These are phyloP conservation scores for Pogonus chalceus DNA, from an alignment of 1,140 invertebrate genomes.

Conservation along the genomic window DNA sequence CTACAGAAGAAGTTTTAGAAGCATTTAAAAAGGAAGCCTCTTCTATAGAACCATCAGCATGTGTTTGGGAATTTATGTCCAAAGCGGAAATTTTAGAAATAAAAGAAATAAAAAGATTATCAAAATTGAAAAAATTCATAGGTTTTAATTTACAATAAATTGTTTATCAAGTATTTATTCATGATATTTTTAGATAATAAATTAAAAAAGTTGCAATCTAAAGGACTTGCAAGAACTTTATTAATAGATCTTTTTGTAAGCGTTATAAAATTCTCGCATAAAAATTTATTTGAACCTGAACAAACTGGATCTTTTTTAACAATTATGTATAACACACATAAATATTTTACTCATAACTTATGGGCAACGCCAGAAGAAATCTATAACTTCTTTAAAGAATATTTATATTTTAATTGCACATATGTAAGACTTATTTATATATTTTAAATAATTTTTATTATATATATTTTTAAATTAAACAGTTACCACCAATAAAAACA, in stretches of 20 bases:
- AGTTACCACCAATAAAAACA: slow-evolving; percentile 25
- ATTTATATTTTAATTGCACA: slow-evolving; percentile 24
- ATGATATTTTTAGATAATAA: slow-evolving; percentile 17
- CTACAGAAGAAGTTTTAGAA: slow-evolving; percentile 5
- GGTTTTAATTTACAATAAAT: slow-evolving; percentile 16
- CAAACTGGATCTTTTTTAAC: slow-evolving; percentile 26
- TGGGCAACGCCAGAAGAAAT: slow-evolving; percentile 25
- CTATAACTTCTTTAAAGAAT: slow-evolving; percentile 29
- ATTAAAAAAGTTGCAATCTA: slow-evolving; percentile 17
- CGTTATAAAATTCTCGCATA: slow-evolving; percentile 25
- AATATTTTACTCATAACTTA: slow-evolving; percentile 23
- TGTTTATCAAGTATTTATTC: too few relatives aligned
- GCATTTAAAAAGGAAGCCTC: not conserved
- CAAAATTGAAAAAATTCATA: slow-evolving; percentile 16
- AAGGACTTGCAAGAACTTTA: slow-evolving; percentile 22
- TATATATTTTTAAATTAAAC: slow-evolving; percentile 16
- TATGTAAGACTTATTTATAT: slow-evolving; percentile 18
- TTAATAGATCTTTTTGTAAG: slow-evolving; percentile 24
- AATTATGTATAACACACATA: slow-evolving; percentile 28
- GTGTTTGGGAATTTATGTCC: slow-evolving; percentile 22
- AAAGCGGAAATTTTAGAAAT: slow-evolving; percentile 20
- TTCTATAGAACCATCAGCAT: slow-evolving; percentile 7
- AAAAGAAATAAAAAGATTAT: slow-evolving; percentile 13
- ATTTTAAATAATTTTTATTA: slow-evolving; percentile 12
- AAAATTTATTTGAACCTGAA: slow-evolving; percentile 16